Evolutionary conservation across 2,888 invertebrate species (phyloP), one percentile per base, ranked within the genome.

Genomic region (Synanthedon andrenaeformis): DNA sequence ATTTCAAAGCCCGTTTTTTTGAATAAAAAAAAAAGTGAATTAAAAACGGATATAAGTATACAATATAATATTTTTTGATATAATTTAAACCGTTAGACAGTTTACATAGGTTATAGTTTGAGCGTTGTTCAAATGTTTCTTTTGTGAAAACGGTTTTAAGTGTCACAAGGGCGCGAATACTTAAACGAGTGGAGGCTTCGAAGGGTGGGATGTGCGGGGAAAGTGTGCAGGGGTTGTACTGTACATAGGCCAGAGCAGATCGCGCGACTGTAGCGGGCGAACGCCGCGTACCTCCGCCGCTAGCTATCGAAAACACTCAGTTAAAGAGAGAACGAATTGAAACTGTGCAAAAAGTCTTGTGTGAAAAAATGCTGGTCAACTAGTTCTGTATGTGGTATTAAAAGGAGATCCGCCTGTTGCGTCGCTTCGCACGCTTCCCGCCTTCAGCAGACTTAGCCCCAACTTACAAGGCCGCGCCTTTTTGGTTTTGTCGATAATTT

Each of bases 101-200:
- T 35, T 35, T 35, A 35, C 35, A 3, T 35, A 35, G 35, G 35
- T 35, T 35, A 35, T 35, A 35, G 35, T 35, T 35, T 35, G 35
- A 35, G 35, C 35, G 35, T 35, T 35, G 35, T 35, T 45, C 17
- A 49, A 49, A 49, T 49, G 49, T 75, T 76, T 76, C 71, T 73
- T 76, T 76, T 73, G 71, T 70, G 79, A 78, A 80, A 82, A 82
- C 77, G 78, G 82, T 81, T 80, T 83, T 74, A 71, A 84, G 84
- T 86, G 81, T 84, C 82, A 84, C 83, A 84, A 84, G 83, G 84
- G 84, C 79, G 83, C 82, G 82, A 83, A 84, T 77, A 75, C 76
- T n/a, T 79, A 79, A 83, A 76, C 82, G 80, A 80, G 74, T 74
- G 75, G 77, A 80, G 79, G 76, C 74, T 79, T 72, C 67, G 64